Conservation (phyloP, 2,888 invertebrate species). For the Lutraria lutraria region DNA sequence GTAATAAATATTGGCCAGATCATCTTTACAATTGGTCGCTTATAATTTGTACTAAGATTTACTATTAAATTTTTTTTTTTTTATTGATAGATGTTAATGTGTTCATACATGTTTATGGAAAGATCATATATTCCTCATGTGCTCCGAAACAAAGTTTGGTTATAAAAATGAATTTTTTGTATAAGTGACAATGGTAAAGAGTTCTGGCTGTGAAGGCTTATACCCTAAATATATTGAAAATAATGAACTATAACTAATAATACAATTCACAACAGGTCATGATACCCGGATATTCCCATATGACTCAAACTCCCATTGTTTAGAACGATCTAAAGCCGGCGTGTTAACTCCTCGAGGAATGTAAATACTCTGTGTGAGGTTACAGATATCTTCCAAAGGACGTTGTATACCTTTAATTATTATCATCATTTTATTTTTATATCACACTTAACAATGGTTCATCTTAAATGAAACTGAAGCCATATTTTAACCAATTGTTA, state of each 20-base stretch:
- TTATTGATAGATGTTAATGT: no score
- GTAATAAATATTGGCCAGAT: no score
- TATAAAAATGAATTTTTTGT: no score
- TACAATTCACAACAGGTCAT: background rate
- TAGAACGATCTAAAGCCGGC: slow-evolving; percentile 93
- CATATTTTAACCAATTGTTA: background rate
- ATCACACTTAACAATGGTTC: no score
- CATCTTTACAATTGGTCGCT: no score
- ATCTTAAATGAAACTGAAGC: no score
- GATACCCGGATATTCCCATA: slow-evolving; percentile 78
- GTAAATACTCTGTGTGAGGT: slow-evolving; percentile 97
- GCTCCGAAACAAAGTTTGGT: no score
- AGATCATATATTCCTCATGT: no score
- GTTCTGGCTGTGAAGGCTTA: background rate
- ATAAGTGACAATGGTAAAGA: background rate
- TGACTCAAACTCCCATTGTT: slow-evolving; percentile 94
- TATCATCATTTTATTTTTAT: background rate
- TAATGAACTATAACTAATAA: background rate
- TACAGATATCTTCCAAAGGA: slow-evolving; percentile 97
- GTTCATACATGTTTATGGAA: no score
- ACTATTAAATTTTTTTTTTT: no score
- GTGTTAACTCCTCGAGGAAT: slow-evolving; percentile 99
- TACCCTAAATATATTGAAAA: background rate
- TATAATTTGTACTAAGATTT: no score
- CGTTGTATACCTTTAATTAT: slow-evolving; percentile 92